Conservation (phyloP, 2,113 vertebrate genomes). For the Scalopus aquaticus region DNA sequence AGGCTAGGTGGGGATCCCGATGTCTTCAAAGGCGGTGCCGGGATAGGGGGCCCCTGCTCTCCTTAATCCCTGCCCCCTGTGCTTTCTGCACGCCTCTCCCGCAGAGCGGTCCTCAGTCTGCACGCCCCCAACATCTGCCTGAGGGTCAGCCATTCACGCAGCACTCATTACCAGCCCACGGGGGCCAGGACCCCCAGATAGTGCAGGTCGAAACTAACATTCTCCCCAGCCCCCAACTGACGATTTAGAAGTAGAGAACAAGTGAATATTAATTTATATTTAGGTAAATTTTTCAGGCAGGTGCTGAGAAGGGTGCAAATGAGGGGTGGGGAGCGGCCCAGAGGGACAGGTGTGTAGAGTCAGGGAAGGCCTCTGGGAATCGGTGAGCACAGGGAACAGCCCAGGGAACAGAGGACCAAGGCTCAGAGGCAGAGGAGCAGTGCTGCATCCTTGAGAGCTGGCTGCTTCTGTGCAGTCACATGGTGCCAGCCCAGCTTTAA, state of each 20-base stretch:
- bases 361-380: background rate
- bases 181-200: background rate
- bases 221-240: background rate
- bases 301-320: background rate
- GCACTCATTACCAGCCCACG: fast-evolving
- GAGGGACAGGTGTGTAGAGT: too few relatives aligned
- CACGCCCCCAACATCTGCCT: background rate
- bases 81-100: background rate
- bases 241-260: background rate
- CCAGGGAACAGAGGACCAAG: background rate
- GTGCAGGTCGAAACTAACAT: background rate
- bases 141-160: background rate
- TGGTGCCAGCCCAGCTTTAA: background rate
- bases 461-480: too few relatives aligned
- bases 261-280: background rate
- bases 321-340: background rate
- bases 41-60: too few relatives aligned
- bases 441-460: too few relatives aligned
- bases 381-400: background rate
- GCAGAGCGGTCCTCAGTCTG: background rate
- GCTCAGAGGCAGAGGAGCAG: background rate
- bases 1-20: background rate
- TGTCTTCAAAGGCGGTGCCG: background rate
- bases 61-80: background rate
- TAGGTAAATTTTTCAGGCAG: background rate